Evolutionary conservation across 2,888 invertebrate genomes (phyloP), one percentile per base, ranked within the genome.

Genomic region (Lobophora halterata): DNA sequence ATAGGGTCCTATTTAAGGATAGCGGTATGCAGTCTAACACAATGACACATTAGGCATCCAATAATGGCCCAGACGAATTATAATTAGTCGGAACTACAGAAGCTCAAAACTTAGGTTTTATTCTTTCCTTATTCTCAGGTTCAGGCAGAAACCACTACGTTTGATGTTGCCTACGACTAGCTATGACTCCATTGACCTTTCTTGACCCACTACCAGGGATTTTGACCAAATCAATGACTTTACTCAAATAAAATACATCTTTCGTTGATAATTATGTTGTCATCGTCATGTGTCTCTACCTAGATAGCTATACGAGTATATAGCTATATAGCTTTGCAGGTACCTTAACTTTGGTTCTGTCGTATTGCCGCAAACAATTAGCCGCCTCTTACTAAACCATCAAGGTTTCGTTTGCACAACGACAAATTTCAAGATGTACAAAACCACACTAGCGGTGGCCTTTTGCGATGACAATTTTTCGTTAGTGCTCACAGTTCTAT

Each of bases 381-480:
- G 39, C 47, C 38, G 40, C 33, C 35, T 53, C 44, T 54, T 55
- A 60, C 60, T 60, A 65, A 64, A 56, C 44, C 48, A 42, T 53
- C 56, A 61, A 62, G 61, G 59, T 26, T 36, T 37, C 30, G 50
- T 39, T 58, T 54, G 49, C 49, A 33, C 42, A 53, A 58, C 34
- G 18, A 27, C 23, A 32, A 27, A 16, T 39, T 32, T 28, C 27
- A 28, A 39, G 33, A 28, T 28, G 35, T 21, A 20, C 20, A n/a
- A 8, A 29, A 8, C 5, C 5, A 5, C 14, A 3, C 28, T 23
- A 7, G n/a, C 27, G 20, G 25, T 25, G 29, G 25, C 30, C 38
- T 26, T 38, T 26, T 24, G 26, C 3, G 11, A 28, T 31, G 17
- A 19, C 13, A 11, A 26, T 19, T 13, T 10, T 12, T 7, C n/a